Conservation (phyloP, 2,113 vertebrate species). For the Rhinoderma darwinii region DNA sequence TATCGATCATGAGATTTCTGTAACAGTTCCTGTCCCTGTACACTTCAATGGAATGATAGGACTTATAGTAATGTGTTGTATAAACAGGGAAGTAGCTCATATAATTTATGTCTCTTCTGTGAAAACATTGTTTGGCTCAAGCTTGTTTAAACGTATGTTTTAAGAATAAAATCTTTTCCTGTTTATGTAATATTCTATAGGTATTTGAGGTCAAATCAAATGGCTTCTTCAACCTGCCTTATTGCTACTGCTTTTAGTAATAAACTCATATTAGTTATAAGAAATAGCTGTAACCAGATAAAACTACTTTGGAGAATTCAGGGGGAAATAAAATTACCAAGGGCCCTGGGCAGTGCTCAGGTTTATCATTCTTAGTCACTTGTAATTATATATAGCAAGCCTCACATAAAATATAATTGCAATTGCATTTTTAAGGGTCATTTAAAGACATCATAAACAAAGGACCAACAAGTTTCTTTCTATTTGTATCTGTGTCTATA, state of each 20-base stretch:
- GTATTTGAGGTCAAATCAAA: neutral
- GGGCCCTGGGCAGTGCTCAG: neutral
- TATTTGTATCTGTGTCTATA: neutral
- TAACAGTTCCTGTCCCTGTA: neutral
- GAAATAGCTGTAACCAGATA: neutral
- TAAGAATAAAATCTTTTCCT: slow-evolving; percentile 23
- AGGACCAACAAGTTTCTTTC: neutral
- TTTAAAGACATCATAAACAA: neutral
- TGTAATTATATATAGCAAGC: neutral
- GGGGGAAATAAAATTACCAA: neutral
- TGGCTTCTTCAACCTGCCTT: neutral
- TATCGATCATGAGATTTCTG: neutral
- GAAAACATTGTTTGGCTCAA: neutral
- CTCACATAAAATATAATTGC: neutral
- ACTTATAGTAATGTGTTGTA: slow-evolving; percentile 10
- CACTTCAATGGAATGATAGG: neutral
- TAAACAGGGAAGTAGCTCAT: slow-evolving; percentile 35
- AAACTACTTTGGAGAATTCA: neutral
- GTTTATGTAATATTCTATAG: slow-evolving; percentile 17
- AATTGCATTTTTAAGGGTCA: neutral
- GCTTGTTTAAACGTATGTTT: neutral
- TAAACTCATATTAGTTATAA: neutral
- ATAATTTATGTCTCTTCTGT: slow-evolving; percentile 19
- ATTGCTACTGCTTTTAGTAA: neutral
- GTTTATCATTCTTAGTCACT: neutral